Percentiles rank a stretch among this genome's conserved stretches.
These are phyloP conservation scores for Psylliodes chrysocephalus DNA, from an alignment of 2,888 invertebrate species.

Conservation along the genomic window DNA sequence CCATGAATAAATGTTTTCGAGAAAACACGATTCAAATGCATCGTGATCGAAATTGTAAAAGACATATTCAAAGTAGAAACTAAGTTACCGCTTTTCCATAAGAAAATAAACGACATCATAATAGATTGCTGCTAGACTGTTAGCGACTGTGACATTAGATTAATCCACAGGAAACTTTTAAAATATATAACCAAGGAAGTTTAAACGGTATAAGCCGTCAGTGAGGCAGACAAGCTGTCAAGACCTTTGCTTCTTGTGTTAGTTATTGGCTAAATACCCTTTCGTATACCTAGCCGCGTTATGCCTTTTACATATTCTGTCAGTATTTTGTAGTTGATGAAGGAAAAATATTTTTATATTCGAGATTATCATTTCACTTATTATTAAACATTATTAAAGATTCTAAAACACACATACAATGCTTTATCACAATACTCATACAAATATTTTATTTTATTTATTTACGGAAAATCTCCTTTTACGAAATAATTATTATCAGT, in stretches of 20 bases:
- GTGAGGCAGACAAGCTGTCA: conserved; percentile 25
- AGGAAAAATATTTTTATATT: too few relatives aligned
- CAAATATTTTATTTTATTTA: too few relatives aligned
- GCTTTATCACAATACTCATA: too few relatives aligned
- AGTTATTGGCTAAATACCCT: conserved; percentile 32
- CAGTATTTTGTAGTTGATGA: conserved; percentile 15
- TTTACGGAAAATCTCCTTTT: too few relatives aligned
- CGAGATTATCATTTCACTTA: too few relatives aligned
- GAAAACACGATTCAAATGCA: neutral
- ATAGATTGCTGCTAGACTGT: conserved; percentile 31
- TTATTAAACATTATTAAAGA: too few relatives aligned
- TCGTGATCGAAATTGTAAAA: conserved; percentile 18
- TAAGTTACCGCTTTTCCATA: conserved; percentile 21
- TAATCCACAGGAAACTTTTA: conserved; percentile 31
- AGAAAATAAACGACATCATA: conserved; percentile 36
- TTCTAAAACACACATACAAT: too few relatives aligned
- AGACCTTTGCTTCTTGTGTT: conserved; percentile 31
- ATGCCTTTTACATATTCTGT: conserved; percentile 25
- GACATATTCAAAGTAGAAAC: neutral
- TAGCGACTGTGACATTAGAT: conserved; percentile 35
- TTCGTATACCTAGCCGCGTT: conserved; percentile 20
- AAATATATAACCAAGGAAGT: conserved; percentile 32
- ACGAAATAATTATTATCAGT: too few relatives aligned
- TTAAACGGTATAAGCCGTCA: conserved; percentile 31
- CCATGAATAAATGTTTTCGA: neutral